Base-by-base conservation (phyloP, 2,888 invertebrate species). In the Agrilus biguttatus region DNA sequence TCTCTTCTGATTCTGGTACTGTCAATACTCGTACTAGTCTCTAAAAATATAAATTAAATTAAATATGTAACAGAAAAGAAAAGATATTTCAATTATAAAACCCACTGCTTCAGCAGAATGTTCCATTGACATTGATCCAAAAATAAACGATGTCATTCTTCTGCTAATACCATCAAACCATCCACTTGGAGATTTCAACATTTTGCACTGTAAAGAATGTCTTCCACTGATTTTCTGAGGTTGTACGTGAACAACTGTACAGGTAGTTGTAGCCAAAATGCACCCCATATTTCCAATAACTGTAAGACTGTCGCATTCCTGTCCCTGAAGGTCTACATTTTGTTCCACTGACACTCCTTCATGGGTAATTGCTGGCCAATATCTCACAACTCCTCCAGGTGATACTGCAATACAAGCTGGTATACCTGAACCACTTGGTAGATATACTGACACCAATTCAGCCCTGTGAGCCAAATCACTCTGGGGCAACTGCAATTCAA, bases 391-490 rank as follows among this genome's bases (percentile, higher is more conserved):
- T 12, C 93, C 92, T 60, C 93, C 93, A 1, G 93, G 92, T 1
- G 93, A 92, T 1, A 91, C 89, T 13, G 92, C 91, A 53, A 95
- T 77, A 56, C 90, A 90, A 1, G 88, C 82, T 8, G 90, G 87
- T 14, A 56, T 75, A 61, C 74, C 74, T 48, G 73, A 73, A 1
- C 70, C 73, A 37, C 67, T 66, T 2, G 69, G 67, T 12, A 74
- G 69, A 59, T 83, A 86, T 1, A 90, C 77, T 21, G 79, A 77
- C 1, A 88, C 81, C 13, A 91, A 72, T 45, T 90, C 82, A 1
- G 93, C 87, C 56, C 85, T 81, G 62, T 95, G 93, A 0, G 89
- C 87, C 13, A 93, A 72, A 64, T 93, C 93, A 53, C 92, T 92
- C 50, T 91, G 88, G 0, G 93, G 93, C 35, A 95, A 64, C 0